Base-by-base conservation (phyloP, 2,797 vertebrate genomes). In the Coilia nasus region DNA sequence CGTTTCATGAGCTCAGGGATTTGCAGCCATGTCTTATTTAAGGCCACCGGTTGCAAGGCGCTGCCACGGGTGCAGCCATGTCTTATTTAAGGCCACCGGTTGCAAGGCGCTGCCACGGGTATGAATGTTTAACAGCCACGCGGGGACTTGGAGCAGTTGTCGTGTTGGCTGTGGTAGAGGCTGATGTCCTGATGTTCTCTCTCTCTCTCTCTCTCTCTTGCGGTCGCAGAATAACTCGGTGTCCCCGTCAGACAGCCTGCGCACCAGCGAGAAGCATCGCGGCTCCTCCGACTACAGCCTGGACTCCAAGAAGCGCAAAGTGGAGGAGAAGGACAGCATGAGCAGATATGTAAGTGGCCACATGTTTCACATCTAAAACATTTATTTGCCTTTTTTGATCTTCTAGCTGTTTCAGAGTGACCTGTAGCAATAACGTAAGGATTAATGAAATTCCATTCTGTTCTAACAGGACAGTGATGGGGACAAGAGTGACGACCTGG, bases 401-500 rank as follows among this genome's bases (percentile, higher is more conserved):
- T 25, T 11, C 31, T 35, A 23, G 47, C 54, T 25, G 31, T 47
- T 21, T 86, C 12, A 47, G 25, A 78, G 3, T 10, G 3, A 54
- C 50, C 9, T 54, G 50, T 3, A 14, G 1, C 50, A 54, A 54
- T 54, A 54, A 9, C 50, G 14, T 54, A 7, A 54, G 50, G 50
- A 54, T 54, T 54, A 54, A 54, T 7, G 9, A 2, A 23, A 44
- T 84, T 87, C 62, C 80, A 11, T 0, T 85, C 83, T 82, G 84
- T 78, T 2, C 86, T 84, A 95, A 83, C 92, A 99, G 98, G 98
- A 99, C 93, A 99, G 98, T 14, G 98, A 99, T 0, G 98, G 97
- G 1, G 98, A 99, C 94, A 99, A 99, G 92, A 99, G 98, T 5
- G 98, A 99, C 0, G 97, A 99, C 91, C 90, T 99, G 88, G 98